Evolutionary conservation across 2,888 invertebrate genomes (phyloP).

Genomic region (Dorcus parallelipipedus): DNA sequence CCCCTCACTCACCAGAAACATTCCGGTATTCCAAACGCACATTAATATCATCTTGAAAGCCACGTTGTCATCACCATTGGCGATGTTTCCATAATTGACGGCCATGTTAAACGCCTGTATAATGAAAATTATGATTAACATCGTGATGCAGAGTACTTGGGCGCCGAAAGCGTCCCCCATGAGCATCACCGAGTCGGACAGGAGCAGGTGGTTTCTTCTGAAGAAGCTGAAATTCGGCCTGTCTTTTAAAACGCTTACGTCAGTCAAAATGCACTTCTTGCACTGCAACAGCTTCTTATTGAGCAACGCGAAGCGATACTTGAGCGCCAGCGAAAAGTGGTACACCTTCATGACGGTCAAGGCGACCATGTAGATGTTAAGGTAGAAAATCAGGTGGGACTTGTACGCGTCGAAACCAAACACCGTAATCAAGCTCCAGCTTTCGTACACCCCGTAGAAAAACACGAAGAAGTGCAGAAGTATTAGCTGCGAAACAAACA

Average conservation of each 20-base stretch:
- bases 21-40: conserved; percentile 11
- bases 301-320: conserved; percentile 8
- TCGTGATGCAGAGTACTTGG: conserved; percentile 8
- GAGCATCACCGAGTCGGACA: conserved; percentile 8
- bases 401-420: background rate
- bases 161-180: conserved; percentile 10
- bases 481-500: conserved; percentile 2
- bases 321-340: conserved; percentile 12
- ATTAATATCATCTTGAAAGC: conserved; percentile 5
- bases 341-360: conserved; percentile 13
- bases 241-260: background rate
- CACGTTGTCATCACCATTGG: background rate
- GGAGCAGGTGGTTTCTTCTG: conserved; percentile 9
- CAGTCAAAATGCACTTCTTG: background rate
- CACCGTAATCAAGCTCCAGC: background rate
- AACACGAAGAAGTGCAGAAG: conserved; percentile 10
- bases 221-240: background rate
- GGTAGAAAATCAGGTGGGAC: conserved; percentile 1
- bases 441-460: conserved; percentile 5
- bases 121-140: conserved; percentile 13
- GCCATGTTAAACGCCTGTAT: conserved; percentile 10
- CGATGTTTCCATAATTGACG: conserved; percentile 1
- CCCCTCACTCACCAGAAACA: conserved; percentile 9
- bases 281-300: conserved; percentile 3
- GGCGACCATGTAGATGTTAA: conserved; percentile 9